Evolutionary conservation across 2,797 vertebrate genomes (phyloP).

Genomic region (Salmo trutta): DNA sequence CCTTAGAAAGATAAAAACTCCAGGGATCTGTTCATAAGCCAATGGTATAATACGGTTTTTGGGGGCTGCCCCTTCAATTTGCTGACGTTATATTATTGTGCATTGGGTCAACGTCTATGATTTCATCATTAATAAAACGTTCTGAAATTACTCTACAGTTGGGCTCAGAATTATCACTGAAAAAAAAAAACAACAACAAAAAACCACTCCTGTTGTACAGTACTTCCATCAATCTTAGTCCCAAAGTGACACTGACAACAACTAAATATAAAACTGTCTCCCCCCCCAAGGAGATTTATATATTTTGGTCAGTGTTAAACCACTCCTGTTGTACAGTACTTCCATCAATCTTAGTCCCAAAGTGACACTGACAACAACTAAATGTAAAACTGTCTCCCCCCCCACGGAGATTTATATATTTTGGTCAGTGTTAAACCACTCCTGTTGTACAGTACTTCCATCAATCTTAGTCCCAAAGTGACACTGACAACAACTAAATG

Average conservation of each 20-base stretch:
- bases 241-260: conserved; percentile 33
- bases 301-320: no score
- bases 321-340: no score
- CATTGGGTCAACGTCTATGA: no score
- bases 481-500: conserved; percentile 35
- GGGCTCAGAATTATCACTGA: background rate
- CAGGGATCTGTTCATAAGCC: no score
- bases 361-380: conserved; percentile 37
- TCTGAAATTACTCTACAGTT: background rate
- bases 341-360: conserved; percentile 10
- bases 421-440: conserved; percentile 23
- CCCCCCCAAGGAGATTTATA: no score
- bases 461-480: conserved; percentile 32
- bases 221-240: conserved; percentile 26
- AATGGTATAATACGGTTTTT: no score
- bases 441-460: conserved; percentile 2
- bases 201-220: background rate
- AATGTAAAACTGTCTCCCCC: conserved; percentile 8
- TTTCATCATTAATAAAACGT: no score
- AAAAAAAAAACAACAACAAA: background rate
- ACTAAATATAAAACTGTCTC: conserved; percentile 18
- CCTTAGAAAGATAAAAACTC: background rate
- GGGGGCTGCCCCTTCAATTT: no score
- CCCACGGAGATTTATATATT: conserved; percentile 10
- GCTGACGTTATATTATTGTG: no score